phyloP scores from a whole-genome alignment of 2,888 invertebrate species.

The Labia minor region DNA sequence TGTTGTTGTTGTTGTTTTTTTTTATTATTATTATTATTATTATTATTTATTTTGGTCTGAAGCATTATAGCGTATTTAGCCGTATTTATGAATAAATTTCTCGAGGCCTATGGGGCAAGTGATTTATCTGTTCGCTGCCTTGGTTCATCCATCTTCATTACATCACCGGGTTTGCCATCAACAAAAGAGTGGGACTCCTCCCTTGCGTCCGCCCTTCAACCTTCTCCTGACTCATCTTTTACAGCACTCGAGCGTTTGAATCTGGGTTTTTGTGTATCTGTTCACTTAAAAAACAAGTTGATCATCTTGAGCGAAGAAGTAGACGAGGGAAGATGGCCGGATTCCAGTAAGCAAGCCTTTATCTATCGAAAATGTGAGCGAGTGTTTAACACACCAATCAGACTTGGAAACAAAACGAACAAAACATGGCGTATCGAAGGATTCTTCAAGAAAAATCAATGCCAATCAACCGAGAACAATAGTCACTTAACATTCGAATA shows the following conservation, averaged over 20 bases:
- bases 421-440: too few relatives aligned
- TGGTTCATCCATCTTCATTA: constrained; percentile 1
- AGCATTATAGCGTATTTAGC: not conserved
- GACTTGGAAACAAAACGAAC: too few relatives aligned
- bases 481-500: too few relatives aligned
- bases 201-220: not conserved
- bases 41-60: not conserved
- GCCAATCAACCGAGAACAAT: too few relatives aligned
- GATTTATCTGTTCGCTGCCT: not conserved
- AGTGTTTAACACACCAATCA: too few relatives aligned
- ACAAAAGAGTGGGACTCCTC: not conserved
- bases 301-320: not conserved
- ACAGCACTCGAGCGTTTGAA: constrained; percentile 1
- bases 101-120: not conserved
- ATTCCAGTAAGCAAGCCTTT: not conserved
- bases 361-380: too few relatives aligned
- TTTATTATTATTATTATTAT: not conserved
- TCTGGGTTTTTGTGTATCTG: constrained; percentile 5
- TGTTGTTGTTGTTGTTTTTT: too few relatives aligned
- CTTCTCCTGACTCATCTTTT: not conserved
- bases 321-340: not conserved
- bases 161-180: not conserved
- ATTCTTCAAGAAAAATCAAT: too few relatives aligned
- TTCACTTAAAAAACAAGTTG: constrained; percentile 7
- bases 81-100: constrained; percentile 13